These are phyloP conservation scores for Eumeta japonica DNA, from an alignment of 1,140 invertebrate species.

Conservation along the genomic window DNA sequence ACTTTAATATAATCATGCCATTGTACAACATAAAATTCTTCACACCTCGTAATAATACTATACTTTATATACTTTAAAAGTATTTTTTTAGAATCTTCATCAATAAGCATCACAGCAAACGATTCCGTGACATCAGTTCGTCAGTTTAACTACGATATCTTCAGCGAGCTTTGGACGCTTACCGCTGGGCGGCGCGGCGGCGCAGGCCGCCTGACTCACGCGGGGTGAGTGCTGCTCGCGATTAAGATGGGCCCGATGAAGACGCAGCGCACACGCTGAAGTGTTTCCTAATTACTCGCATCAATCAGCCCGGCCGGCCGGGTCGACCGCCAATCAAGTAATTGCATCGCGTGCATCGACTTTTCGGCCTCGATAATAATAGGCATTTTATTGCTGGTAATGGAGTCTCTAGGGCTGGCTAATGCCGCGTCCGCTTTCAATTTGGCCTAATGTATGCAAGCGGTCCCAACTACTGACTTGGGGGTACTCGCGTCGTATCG, in stretches of 20 bases:
- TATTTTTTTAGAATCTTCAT: background rate
- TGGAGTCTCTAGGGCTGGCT: slow-evolving; percentile 54
- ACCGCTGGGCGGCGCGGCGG: slow-evolving; percentile 13
- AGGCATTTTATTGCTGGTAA: slow-evolving; percentile 56
- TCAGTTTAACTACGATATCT: no score
- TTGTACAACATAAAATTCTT: no score
- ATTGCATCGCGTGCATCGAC: slow-evolving; percentile 57
- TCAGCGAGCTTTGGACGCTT: no score
- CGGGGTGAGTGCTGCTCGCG: slow-evolving; percentile 47
- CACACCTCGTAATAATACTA: background rate
- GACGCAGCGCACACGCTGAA: slow-evolving; percentile 53
- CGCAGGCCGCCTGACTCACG: slow-evolving; percentile 42
- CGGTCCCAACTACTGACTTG: no score
- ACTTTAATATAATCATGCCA: no score
- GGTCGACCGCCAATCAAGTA: slow-evolving; percentile 55
- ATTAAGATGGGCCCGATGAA: slow-evolving; percentile 52
- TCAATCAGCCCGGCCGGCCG: slow-evolving; percentile 48
- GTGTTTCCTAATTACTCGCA: slow-evolving; percentile 56
- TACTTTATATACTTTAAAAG: background rate
- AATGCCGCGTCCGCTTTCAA: slow-evolving; percentile 46
- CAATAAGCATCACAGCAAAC: background rate
- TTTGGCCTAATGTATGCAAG: slow-evolving; percentile 47
- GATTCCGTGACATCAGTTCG: no score
- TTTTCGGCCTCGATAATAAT: slow-evolving; percentile 57
- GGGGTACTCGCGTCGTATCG: no score